Evolutionary conservation across 1,140 invertebrate species (phyloP), one percentile per base, ranked within the genome.

Genomic region (Adoxophyes honmai): DNA sequence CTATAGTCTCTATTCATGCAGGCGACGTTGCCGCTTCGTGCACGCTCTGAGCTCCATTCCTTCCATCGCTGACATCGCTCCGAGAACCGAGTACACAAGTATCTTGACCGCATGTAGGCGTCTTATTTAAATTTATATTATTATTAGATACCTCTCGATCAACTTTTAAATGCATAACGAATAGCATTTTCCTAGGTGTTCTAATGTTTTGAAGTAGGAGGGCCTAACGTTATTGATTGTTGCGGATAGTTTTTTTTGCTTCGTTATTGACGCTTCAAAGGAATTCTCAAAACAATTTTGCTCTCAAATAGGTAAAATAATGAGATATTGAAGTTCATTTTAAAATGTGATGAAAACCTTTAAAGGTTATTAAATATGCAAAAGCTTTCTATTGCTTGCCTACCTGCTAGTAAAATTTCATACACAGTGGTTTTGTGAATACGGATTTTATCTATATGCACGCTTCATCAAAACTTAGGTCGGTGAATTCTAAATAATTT

Each of bases 21-120:
- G 11, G 52, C 52, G 34, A 36, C 52, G 52, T 53, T 53, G 52
- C 52, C 52, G 33, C 52, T 53, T 33, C 52, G 52, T 34, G 52
- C 52, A 36, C 52, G 52, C 33, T 14, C 36, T 8, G 9, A n/a
- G 36, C 36, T n/a, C 10, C 10, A 38, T 11, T 2, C 42, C 28
- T 48, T 48, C 42, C 42, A 48, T 21, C 36, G 36, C n/a, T n/a
- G n/a, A n/a, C n/a, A n/a, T n/a, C n/a, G n/a, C n/a, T n/a, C n/a
- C 36, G 36, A n/a, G 36, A 11, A 14, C 13, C 1, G 42, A 48
- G 16, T 11, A 48, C 42, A 28, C 42, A 28, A 48, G 42, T 48
- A 48, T 48, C 42, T 48, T 48, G 42, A 48, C 42, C 42, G 42
- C 42, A 48, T 48, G 42, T 48, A 48, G 42, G 42, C 42, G 42